Evolutionary conservation across 92 coral and sea anemone genomes (phyloP), one percentile per base, ranked within the genome.

Genomic region (Porites evermanni): DNA sequence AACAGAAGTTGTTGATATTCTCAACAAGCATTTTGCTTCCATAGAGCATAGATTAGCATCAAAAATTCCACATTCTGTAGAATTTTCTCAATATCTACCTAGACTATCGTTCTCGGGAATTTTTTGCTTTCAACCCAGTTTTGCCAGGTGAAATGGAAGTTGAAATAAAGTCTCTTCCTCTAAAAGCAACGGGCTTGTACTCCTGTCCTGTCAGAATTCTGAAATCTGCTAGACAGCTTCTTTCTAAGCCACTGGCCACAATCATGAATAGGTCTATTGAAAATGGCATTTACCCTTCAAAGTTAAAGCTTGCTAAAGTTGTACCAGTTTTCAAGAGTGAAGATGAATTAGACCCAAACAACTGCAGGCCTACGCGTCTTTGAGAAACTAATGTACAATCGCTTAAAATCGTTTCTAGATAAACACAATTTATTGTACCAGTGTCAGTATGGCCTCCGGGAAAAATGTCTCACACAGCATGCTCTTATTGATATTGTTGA

Each of bases 21-120:
- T 88, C 17, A 81, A 88, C 54, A 81, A 74, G 23, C 71, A 88
- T 67, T 88, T 88, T 81, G 24, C 91, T 52, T 81, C 84, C 12
- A 67, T 75, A 17, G 91, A 84, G 71, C 71, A 47, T 66, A 51
- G 67, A 8, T 76, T 88, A 5, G 87, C 72, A 7, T 81, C 87
- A 16, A 81, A 56, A 38, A 81, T 75, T 50, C 87, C 79, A 80
- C n/a, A 38, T 75, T 81, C 84, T 26, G 59, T 8, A 10, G 24
- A 73, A 44, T 81, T 52, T 51, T 61, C 32, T 2, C 29, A 56
- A 0, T 80, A 80, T 81, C 19, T 79, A 47, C 81, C 75, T 72
- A 52, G 50, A 8, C 14, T 18, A 0, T 18, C 53, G 0, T 19
- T 12, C 53, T 16, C 82, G 4, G 4, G 56, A 7, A 6, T 74